Percentiles rank a stretch among this genome's conserved stretches.
Conservation (phyloP, 1,140 invertebrate genomes). For the Leptinotarsa texana region DNA sequence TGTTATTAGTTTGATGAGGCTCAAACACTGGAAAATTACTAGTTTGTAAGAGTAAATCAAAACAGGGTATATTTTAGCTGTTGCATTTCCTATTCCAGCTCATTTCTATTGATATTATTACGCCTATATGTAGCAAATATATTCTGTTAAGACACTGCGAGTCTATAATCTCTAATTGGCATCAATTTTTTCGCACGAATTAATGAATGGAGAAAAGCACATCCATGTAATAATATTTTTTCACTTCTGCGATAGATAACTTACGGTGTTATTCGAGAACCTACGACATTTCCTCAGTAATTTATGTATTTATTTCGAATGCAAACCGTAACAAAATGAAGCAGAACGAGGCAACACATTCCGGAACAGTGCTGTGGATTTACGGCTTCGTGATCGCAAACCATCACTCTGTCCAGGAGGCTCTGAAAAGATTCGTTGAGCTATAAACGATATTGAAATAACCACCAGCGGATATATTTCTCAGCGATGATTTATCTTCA, state of each 20-base stretch:
- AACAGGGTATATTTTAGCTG: too few species aligned
- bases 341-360: conserved; percentile 23
- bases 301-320: conserved; percentile 22
- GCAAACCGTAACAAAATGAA: conserved; percentile 23
- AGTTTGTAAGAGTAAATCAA: too few species aligned
- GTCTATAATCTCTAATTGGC: not conserved
- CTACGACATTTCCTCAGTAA: conserved; percentile 11
- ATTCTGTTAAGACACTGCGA: not conserved
- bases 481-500: conserved; percentile 1
- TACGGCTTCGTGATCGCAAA: conserved; percentile 13
- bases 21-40: too few species aligned
- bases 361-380: conserved; percentile 17
- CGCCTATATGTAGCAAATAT: not conserved
- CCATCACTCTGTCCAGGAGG: conserved; percentile 11
- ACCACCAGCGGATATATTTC: conserved; percentile 11
- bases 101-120: too few species aligned
- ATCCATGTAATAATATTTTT: not conserved
- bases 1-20: too few species aligned
- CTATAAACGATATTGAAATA: conserved; percentile 15
- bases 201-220: not conserved
- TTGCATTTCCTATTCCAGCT: too few species aligned
- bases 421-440: conserved; percentile 4
- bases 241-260: not conserved
- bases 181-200: not conserved
- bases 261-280: conserved; percentile 13